phyloP scores from a whole-genome alignment of 1,140 invertebrate genomes.

The Campoletis sonorensis region DNA sequence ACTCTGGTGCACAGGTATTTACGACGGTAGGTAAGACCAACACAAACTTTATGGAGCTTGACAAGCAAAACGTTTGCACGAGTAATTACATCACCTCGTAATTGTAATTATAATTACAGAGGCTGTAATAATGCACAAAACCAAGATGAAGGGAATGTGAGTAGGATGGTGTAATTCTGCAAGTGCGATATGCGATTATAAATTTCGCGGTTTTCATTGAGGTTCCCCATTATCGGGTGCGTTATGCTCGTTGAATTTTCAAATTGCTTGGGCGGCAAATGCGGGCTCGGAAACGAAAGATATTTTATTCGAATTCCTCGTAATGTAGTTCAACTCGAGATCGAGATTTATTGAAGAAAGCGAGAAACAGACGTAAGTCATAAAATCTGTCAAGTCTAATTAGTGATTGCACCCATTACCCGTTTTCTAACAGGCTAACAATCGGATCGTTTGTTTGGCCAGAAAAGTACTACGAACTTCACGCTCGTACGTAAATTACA shows the following conservation, averaged over 20 bases:
- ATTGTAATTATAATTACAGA: conserved; percentile 68
- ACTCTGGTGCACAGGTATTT: conserved; percentile 61
- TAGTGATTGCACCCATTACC: neutral
- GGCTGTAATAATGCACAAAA: conserved; percentile 18
- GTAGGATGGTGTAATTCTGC: neutral
- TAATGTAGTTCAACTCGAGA: neutral
- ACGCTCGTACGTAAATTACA: neutral
- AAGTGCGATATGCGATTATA: neutral
- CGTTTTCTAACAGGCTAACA: neutral
- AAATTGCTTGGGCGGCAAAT: neutral
- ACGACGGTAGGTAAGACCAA: conserved; percentile 65
- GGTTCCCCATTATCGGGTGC: neutral
- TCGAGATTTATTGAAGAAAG: conserved; percentile 30
- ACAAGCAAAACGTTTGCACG: conserved; percentile 57
- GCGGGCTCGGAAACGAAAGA: conserved; percentile 8
- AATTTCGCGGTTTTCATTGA: neutral
- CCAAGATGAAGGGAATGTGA: conserved; percentile 56
- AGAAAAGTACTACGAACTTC: neutral
- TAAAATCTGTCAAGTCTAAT: conserved; percentile 14
- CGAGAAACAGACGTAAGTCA: neutral
- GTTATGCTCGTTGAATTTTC: conserved; percentile 13
- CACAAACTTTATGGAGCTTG: conserved; percentile 63
- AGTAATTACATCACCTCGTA: conserved; percentile 60
- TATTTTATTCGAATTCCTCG: conserved; percentile 27
- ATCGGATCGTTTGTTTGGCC: conserved; percentile 5